Conservation (phyloP, 2,888 invertebrate genomes). For the Alentia gelatinosa region DNA sequence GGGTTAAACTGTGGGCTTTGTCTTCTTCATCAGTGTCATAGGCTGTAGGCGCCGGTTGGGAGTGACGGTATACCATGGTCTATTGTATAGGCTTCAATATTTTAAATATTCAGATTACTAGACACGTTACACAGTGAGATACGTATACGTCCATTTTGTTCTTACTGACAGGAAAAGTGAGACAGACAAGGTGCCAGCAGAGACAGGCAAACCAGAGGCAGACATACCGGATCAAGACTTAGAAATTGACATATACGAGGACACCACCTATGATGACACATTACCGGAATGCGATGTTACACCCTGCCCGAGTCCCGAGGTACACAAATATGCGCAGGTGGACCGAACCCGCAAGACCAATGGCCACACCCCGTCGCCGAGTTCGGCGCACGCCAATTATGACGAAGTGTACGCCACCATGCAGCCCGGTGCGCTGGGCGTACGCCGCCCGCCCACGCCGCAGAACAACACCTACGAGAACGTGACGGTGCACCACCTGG, state of each 20-base stretch:
- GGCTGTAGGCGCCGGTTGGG: no score
- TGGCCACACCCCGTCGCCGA: not conserved
- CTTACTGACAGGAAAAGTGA: not conserved
- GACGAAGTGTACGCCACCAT: slow-evolving; percentile 32
- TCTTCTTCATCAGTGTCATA: no score
- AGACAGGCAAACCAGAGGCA: not conserved
- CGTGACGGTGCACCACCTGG: slow-evolving; percentile 10
- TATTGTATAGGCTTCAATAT: no score
- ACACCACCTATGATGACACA: slow-evolving; percentile 44
- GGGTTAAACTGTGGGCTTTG: no score
- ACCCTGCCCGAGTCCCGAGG: not conserved
- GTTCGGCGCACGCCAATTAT: not conserved
- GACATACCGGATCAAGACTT: not conserved
- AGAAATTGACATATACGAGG: slow-evolving; percentile 27
- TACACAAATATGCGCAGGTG: not conserved
- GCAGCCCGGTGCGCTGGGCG: not conserved
- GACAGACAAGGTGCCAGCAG: not conserved
- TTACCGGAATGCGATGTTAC: slow-evolving; percentile 31
- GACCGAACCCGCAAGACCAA: not conserved
- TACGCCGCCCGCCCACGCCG: no score
- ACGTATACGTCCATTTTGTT: not conserved
- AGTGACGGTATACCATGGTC: no score
- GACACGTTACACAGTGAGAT: no score
- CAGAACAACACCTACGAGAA: slow-evolving; percentile 24
- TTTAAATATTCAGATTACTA: no score